A percentile compares a stretch with the other conserved stretches of the same genome.
These are phyloP conservation scores for Anagrus nilaparvatae DNA, from an alignment of 1,140 invertebrate genomes.

Conservation along the genomic window DNA sequence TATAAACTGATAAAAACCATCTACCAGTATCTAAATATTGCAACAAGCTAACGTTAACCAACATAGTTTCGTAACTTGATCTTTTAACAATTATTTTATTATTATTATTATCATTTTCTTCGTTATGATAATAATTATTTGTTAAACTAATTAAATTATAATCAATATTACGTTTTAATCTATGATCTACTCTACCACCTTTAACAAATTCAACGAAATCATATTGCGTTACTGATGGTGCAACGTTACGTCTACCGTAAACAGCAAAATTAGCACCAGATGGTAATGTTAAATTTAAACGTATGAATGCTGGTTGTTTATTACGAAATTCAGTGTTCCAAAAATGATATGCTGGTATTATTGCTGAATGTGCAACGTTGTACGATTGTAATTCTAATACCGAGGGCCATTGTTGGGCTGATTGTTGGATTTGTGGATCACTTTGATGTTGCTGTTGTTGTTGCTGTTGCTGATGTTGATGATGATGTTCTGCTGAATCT, in stretches of 20 bases:
- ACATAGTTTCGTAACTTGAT: constrained; percentile 53
- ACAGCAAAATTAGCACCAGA: constrained; percentile 88
- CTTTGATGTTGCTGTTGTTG: constrained; percentile 40
- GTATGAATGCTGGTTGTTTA: constrained; percentile 77
- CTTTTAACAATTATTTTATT: constrained; percentile 36
- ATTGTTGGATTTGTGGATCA: constrained; percentile 51
- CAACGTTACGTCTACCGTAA: constrained; percentile 82
- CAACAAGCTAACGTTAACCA: constrained; percentile 72
- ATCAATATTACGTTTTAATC: constrained; percentile 45
- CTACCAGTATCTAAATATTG: constrained; percentile 85
- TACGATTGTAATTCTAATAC: constrained; percentile 71
- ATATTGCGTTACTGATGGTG: constrained; percentile 89
- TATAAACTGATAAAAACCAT: constrained; percentile 93
- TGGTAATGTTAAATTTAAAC: constrained; percentile 81
- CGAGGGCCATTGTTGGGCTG: constrained; percentile 66
- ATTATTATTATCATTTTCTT: constrained; percentile 18
- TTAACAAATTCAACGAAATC: constrained; percentile 89
- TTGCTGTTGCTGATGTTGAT: neutral
- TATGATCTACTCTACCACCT: constrained; percentile 67
- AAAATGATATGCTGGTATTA: constrained; percentile 79
- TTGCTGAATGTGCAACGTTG: constrained; percentile 66
- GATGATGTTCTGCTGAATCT: constrained; percentile 4
- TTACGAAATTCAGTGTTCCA: constrained; percentile 86
- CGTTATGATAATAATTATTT: constrained; percentile 9
- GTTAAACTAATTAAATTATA: constrained; percentile 15